Base-by-base conservation (phyloP, 2,888 invertebrate genomes). In the Oeneis ivallda region DNA sequence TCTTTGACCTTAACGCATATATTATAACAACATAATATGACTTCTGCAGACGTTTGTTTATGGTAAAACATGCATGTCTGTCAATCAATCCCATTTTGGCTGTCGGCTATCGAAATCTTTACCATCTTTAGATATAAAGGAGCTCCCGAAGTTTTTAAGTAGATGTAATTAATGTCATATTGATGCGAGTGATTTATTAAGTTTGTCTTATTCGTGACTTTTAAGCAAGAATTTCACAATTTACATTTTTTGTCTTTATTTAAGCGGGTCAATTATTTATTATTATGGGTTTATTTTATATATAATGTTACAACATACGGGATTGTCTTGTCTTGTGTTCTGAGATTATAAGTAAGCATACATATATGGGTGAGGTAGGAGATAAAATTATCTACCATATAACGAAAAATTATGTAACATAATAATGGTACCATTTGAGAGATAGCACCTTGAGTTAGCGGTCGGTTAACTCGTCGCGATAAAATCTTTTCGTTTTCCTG, bases 11-110 rank as follows among this genome's bases (percentile, higher is more conserved):
- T 73, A 68, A 67, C 65, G 65, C 66, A 72, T 73, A 70, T 69
- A 70, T 73, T 69, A 7, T 37, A 26, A 15, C 15, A 41, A 59
- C 59, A 32, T 41, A 66, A 32, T 41, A 66, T 58, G 67, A 70
- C 65, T 72, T 72, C 76, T 79, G 74, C 75, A 76, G 79, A 74
- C 73, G 74, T 80, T 80, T 81, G 80, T 81, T 82, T 84, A 81
- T 81, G 80, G 79, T 81, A 80, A 83, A 79, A 81, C 77, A 77
- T 75, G 76, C 76, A 75, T 71, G 75, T 64, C 83, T 84, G 87
- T 86, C 87, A 87, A 86, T 88, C 88, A 88, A 82, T 82, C 84
- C 77, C 82, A 79, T 84, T 86, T 83, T 81, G 83, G 84, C 75
- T 76, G 78, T 77, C 78, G 77, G 68, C 75, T 79, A 79, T 83